These are phyloP conservation scores for Bombus polaris DNA, from an alignment of 1,140 invertebrate species.

Conservation along the genomic window DNA sequence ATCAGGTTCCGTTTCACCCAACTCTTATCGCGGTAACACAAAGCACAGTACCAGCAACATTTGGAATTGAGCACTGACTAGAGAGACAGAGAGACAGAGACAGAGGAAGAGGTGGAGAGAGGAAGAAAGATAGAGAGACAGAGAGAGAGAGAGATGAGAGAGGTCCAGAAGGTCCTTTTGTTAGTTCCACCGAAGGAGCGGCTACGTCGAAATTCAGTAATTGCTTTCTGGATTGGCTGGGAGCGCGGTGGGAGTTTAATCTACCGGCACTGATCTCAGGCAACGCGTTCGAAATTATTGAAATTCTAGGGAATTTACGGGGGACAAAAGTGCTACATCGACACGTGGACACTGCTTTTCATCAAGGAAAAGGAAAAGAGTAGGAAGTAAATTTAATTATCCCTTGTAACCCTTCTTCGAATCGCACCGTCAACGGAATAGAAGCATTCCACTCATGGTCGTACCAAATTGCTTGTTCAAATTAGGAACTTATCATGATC, in stretches of 20 bases:
- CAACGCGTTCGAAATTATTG: slow-evolving; percentile 52
- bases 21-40: slow-evolving; percentile 61
- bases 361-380: background rate
- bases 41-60: slow-evolving; percentile 41
- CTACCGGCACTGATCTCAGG: slow-evolving; percentile 48
- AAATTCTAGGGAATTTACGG: slow-evolving; percentile 20
- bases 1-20: slow-evolving; percentile 51
- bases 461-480: slow-evolving; percentile 30
- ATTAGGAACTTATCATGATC: slow-evolving; percentile 54
- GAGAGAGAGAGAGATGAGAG: background rate
- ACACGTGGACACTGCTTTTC: background rate
- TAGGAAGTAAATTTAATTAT: slow-evolving; percentile 3
- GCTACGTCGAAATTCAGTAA: slow-evolving; percentile 68
- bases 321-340: background rate
- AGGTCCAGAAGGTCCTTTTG: slow-evolving; percentile 66
- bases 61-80: slow-evolving; percentile 43
- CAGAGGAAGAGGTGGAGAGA: background rate
- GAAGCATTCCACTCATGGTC: background rate
- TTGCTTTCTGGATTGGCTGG: slow-evolving; percentile 73
- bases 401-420: background rate
- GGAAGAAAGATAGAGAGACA: slow-evolving; percentile 12
- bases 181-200: slow-evolving; percentile 59
- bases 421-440: background rate
- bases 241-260: slow-evolving; percentile 67
- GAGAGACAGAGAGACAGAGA: slow-evolving; percentile 1